Percentiles rank a stretch among this genome's conserved stretches.
These are phyloP conservation scores for Clavelina lepadiformis DNA, from an alignment of 23 tunicate genomes.

Conservation along the genomic window DNA sequence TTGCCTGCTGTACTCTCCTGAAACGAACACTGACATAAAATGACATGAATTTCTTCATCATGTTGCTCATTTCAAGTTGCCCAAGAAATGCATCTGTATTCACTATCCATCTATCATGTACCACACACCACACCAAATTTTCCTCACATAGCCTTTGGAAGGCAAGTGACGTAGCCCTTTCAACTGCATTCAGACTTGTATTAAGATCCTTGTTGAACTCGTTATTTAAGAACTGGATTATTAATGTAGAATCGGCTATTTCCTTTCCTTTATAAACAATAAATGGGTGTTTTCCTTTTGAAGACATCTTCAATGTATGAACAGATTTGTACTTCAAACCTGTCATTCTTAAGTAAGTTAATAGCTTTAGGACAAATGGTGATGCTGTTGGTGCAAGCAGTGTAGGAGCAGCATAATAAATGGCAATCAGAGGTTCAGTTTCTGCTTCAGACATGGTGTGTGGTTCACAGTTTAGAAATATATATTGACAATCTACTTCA, in stretches of 20 bases:
- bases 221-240: slow-evolving; percentile 32
- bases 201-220: slow-evolving; percentile 19
- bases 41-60: slow-evolving; percentile 14
- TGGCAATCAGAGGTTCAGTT: no score
- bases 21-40: not conserved
- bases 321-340: slow-evolving; percentile 11
- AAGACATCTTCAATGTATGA: slow-evolving; percentile 13
- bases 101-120: slow-evolving; percentile 35
- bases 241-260: slow-evolving; percentile 31
- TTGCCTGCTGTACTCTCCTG: not conserved
- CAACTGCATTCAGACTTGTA: slow-evolving; percentile 13
- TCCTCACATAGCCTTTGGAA: slow-evolving; percentile 46
- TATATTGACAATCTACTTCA: no score
- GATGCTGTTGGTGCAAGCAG: slow-evolving; percentile 20
- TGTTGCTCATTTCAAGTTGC: slow-evolving; percentile 11
- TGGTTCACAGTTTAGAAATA: no score
- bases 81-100: slow-evolving; percentile 1
- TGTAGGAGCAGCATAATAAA: slow-evolving; percentile 6
- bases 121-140: slow-evolving; percentile 43
- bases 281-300: slow-evolving; percentile 55
- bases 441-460: no score
- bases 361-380: slow-evolving; percentile 30
- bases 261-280: slow-evolving; percentile 39
- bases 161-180: slow-evolving; percentile 30
- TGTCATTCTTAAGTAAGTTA: slow-evolving; percentile 48